These are phyloP conservation scores for Pelecanoides urinatrix DNA, from an alignment of 2,113 vertebrate species.

Conservation along the genomic window DNA sequence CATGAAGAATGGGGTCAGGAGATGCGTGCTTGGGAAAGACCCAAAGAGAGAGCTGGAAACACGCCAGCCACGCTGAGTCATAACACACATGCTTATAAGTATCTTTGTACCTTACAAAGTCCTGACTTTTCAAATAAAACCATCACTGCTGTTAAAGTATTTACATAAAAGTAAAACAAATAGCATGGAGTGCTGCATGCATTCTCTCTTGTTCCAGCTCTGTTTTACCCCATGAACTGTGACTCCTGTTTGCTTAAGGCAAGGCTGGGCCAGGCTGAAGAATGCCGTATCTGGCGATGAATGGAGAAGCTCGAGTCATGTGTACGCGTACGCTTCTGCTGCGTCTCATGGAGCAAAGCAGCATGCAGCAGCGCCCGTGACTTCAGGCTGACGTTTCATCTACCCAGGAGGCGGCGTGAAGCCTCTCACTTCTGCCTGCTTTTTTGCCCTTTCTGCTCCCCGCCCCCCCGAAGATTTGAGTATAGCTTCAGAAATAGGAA, in stretches of 20 bases:
- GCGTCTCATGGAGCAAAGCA: not conserved
- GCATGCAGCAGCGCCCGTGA: not conserved
- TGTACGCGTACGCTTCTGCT: not conserved
- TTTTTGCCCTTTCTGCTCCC: not conserved
- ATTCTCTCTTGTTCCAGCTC: slow-evolving; percentile 7
- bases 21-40: slow-evolving; percentile 53
- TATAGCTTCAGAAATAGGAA: not conserved
- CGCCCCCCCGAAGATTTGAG: not conserved
- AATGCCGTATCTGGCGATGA: not conserved
- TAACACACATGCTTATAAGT: slow-evolving; percentile 29
- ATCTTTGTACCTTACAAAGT: slow-evolving; percentile 41
- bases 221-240: not conserved
- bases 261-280: not conserved
- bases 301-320: not conserved
- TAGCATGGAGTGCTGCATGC: not conserved
- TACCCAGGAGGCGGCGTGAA: not conserved
- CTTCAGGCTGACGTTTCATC: not conserved
- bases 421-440: not conserved
- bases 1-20: slow-evolving; percentile 47
- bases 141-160: slow-evolving; percentile 35
- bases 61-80: slow-evolving; percentile 26
- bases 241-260: slow-evolving; percentile 46
- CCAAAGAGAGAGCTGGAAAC: slow-evolving; percentile 41
- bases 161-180: slow-evolving; percentile 52
- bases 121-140: slow-evolving; percentile 51